These are phyloP conservation scores for Saccostrea glomerata DNA, from an alignment of 1,140 invertebrate species.

Conservation along the genomic window DNA sequence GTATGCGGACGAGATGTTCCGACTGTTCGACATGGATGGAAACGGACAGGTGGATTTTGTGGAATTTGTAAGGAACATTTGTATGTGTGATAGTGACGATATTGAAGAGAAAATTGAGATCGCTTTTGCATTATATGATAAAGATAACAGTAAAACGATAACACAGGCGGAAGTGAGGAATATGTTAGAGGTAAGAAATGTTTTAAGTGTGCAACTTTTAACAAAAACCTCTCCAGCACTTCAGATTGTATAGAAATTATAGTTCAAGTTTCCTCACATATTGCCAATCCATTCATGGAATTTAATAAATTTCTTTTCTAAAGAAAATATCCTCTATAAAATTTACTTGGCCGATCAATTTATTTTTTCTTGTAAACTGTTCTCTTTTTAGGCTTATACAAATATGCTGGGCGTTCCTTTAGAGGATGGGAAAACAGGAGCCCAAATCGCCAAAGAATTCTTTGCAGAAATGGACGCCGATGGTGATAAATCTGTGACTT, in stretches of 20 bases:
- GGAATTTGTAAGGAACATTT: slow-evolving; percentile 32
- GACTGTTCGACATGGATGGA: slow-evolving; percentile 8
- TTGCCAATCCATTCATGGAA: background rate
- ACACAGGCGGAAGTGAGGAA: background rate
- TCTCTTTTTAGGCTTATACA: slow-evolving; percentile 23
- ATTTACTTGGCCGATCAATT: too few species aligned
- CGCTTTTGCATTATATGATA: slow-evolving; percentile 35
- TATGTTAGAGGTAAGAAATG: slow-evolving; percentile 20
- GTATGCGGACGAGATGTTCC: slow-evolving; percentile 40
- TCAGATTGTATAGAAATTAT: background rate
- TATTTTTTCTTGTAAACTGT: background rate
- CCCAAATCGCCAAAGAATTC: slow-evolving; percentile 23
- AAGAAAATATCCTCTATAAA: background rate
- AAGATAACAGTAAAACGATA: slow-evolving; percentile 8
- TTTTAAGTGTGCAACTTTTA: too few species aligned
- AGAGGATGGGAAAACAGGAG: background rate
- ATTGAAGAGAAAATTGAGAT: slow-evolving; percentile 40
- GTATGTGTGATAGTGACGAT: slow-evolving; percentile 43
- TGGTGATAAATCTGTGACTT: background rate
- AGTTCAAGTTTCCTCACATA: background rate
- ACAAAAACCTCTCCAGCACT: too few species aligned
- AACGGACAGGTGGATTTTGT: slow-evolving; percentile 35
- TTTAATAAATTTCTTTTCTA: background rate
- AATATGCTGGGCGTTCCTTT: background rate
- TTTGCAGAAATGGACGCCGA: slow-evolving; percentile 32